These are phyloP conservation scores for Drosophila fuyamai DNA, from an alignment of 1,140 invertebrate species.

Conservation along the genomic window DNA sequence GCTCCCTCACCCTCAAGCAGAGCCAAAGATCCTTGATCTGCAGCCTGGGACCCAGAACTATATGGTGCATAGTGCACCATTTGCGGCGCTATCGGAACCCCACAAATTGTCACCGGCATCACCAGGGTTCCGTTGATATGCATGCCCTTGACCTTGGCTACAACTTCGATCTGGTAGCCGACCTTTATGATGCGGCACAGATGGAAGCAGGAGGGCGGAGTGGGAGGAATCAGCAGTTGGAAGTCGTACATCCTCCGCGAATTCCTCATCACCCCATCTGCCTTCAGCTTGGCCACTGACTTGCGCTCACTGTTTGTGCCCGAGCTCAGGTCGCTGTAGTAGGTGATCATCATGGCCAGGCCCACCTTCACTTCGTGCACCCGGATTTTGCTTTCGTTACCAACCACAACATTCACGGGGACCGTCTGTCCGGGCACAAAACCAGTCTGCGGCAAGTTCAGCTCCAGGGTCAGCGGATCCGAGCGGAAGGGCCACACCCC, in stretches of 20 bases:
- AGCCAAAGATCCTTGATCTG: slow-evolving; percentile 34
- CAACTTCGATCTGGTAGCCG: slow-evolving; percentile 88
- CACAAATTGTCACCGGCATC: slow-evolving; percentile 86
- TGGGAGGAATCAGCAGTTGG: slow-evolving; percentile 87
- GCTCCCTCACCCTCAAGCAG: slow-evolving; percentile 24
- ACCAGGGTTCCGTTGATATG: slow-evolving; percentile 85
- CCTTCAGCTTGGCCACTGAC: slow-evolving; percentile 85
- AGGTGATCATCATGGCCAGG: slow-evolving; percentile 85
- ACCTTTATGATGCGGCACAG: slow-evolving; percentile 90
- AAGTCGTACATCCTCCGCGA: slow-evolving; percentile 54
- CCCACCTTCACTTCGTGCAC: slow-evolving; percentile 85
- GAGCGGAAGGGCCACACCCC: slow-evolving; percentile 70
- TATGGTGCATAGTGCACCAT: slow-evolving; percentile 22
- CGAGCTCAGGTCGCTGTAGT: slow-evolving; percentile 84
- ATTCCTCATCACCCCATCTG: slow-evolving; percentile 85
- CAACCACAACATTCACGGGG: slow-evolving; percentile 53
- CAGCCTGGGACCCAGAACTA: slow-evolving; percentile 17
- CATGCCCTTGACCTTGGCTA: slow-evolving; percentile 79
- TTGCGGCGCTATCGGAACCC: slow-evolving; percentile 84
- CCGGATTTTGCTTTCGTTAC: slow-evolving; percentile 85
- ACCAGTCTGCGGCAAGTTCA: slow-evolving; percentile 68
- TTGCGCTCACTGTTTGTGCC: slow-evolving; percentile 86
- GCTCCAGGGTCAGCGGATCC: slow-evolving; percentile 54
- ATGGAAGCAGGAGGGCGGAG: slow-evolving; percentile 89
- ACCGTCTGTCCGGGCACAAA: slow-evolving; percentile 74